Percentiles rank a stretch among this genome's conserved stretches.
Conservation (phyloP, 1,140 invertebrate species). For the Campoletis sonorensis region DNA sequence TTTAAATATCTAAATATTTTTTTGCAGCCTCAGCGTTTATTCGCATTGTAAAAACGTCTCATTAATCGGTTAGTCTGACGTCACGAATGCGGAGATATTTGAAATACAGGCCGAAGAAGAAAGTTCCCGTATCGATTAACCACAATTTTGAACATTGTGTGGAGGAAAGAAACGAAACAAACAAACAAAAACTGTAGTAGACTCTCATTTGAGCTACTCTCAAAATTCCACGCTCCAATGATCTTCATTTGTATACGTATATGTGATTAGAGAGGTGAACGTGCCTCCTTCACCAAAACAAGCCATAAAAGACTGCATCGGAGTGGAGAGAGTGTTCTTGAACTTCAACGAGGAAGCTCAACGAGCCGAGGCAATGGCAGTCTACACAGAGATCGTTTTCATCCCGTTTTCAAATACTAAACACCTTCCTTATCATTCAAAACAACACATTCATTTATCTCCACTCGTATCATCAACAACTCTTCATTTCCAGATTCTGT, state of each 20-base stretch:
- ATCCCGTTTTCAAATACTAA: neutral
- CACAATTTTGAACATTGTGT: neutral
- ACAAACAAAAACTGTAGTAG: neutral
- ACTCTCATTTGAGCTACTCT: neutral
- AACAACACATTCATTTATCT: too few relatives aligned
- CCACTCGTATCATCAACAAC: too few relatives aligned
- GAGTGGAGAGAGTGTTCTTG: constrained; percentile 51
- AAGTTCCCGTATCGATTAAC: neutral
- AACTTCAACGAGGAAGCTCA: constrained; percentile 55
- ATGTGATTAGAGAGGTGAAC: constrained; percentile 1
- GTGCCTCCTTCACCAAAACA: neutral
- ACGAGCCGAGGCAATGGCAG: constrained; percentile 28
- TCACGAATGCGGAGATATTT: constrained; percentile 20
- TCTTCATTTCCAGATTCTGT: too few relatives aligned
- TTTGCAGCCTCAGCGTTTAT: too few relatives aligned
- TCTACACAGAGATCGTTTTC: neutral
- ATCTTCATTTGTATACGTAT: neutral
- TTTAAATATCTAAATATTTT: too few relatives aligned
- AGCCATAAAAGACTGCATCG: too few relatives aligned
- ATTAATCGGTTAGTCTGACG: neutral
- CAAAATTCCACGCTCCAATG: constrained; percentile 16
- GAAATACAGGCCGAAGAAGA: constrained; percentile 29
- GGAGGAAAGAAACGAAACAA: neutral
- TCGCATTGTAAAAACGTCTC: neutral
- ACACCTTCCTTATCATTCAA: too few relatives aligned